These are phyloP conservation scores for Scytalopus superciliaris DNA, from an alignment of 2,113 vertebrate species.

Conservation along the genomic window DNA sequence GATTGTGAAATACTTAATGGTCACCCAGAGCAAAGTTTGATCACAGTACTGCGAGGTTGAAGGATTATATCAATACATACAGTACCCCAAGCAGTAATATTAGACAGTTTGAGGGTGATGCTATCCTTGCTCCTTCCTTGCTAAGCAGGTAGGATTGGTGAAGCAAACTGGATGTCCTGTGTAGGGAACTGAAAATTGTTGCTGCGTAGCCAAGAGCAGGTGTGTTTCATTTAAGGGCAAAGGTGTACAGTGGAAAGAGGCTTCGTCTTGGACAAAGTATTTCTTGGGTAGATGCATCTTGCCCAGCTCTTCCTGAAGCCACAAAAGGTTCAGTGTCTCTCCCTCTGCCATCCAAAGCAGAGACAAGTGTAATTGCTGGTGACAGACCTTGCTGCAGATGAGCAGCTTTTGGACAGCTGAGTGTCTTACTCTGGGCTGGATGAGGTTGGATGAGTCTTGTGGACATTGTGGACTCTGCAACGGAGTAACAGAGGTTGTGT, in stretches of 20 bases:
- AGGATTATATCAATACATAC: background rate
- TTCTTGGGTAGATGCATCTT: background rate
- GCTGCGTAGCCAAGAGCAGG: background rate
- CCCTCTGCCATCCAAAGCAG: background rate
- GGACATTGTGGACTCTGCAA: background rate
- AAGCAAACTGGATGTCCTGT: background rate
- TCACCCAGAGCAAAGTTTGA: background rate
- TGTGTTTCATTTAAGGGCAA: background rate
- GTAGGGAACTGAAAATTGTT: background rate
- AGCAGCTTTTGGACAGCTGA: background rate
- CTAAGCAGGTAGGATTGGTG: background rate
- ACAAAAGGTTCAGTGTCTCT: background rate
- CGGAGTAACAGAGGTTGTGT: fast-evolving
- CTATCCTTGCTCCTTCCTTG: background rate
- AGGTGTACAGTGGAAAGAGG: background rate
- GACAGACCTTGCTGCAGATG: background rate
- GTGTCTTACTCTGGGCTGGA: background rate
- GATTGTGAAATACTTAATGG: background rate
- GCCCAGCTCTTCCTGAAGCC: background rate
- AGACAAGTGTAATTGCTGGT: background rate
- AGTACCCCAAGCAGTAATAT: background rate
- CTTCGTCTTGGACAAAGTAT: background rate
- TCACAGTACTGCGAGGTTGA: background rate
- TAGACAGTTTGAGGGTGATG: background rate
- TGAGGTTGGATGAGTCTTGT: background rate